Conservation (phyloP, 1,140 invertebrate genomes). For the Amyelois transitella region DNA sequence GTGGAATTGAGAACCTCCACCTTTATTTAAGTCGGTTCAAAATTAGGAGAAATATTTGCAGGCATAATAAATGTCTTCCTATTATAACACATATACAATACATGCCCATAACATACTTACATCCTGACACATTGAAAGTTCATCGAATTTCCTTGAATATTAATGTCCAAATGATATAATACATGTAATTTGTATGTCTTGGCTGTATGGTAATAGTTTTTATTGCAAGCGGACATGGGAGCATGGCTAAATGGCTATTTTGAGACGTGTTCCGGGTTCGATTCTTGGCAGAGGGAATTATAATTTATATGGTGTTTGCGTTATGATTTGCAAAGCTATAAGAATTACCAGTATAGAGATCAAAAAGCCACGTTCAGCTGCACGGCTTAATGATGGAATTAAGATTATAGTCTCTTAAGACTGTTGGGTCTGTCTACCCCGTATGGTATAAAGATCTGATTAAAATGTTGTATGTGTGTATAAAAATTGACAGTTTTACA, state of each 20-base stretch:
- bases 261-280: not conserved
- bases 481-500: too few species aligned
- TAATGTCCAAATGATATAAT: constrained; percentile 18
- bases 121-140: constrained; percentile 19
- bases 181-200: not conserved
- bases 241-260: not conserved
- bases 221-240: not conserved
- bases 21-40: too few species aligned
- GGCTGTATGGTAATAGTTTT: not conserved
- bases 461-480: too few species aligned
- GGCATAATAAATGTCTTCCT: not conserved
- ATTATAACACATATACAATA: not conserved
- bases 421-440: too few species aligned
- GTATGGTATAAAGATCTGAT: too few species aligned
- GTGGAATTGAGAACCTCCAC: too few species aligned
- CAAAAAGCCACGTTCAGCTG: too few species aligned
- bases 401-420: too few species aligned
- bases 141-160: constrained; percentile 47
- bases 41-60: too few species aligned
- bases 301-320: not conserved
- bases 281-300: not conserved
- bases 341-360: too few species aligned
- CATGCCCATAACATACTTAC: not conserved
- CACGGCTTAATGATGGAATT: too few species aligned
- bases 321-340: too few species aligned